Base-by-base conservation (phyloP, 2,888 invertebrate species). In the Graphium colonna region DNA sequence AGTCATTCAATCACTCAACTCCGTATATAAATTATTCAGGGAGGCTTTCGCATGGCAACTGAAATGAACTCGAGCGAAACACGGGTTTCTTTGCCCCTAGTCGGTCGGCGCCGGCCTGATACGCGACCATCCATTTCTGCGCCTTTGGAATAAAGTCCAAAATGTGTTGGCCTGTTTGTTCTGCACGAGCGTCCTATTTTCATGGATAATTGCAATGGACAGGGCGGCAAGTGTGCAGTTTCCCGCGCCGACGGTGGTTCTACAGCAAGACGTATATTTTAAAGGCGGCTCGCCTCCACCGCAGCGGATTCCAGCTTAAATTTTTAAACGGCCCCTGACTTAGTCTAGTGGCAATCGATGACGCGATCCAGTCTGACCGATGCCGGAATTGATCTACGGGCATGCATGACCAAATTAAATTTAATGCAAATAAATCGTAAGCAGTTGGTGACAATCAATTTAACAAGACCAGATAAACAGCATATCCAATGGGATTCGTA, bases 21-120 rank as follows among this genome's bases (percentile, higher is more conserved):
- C 47, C 55, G 15, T 50, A 40, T 51, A 70, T 73, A 52, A 71
- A 45, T 73, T 68, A 73, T 77, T 74, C 71, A 73, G 53, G 49
- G 61, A 60, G 46, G 61, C 63, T 64, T 70, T 67, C 55, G 71
- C 70, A 63, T 73, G 57, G 64, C 63, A 63, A 65, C 65, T 57
- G 55, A 57, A 64, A 59, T 56, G 54, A 63, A 62, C 57, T 59
- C 59, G 56, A 53, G 56, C 55, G 62, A 55, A 57, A 54, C 50
- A 45, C 44, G 59, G 59, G 58, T 60, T 62, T 61, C 66, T 60
- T 60, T 61, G 57, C 57, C 57, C 60, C 61, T 33, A 0, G 21
- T 31, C 44, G 12, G 12, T 10, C 0, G 40, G 16, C 7, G 10
- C 26, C 9, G 4, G 8, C n/a, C 3, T 42, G n/a, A 18, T 16